phyloP scores from a whole-genome alignment of 2,888 invertebrate genomes.

The Chelonus formosanus region DNA sequence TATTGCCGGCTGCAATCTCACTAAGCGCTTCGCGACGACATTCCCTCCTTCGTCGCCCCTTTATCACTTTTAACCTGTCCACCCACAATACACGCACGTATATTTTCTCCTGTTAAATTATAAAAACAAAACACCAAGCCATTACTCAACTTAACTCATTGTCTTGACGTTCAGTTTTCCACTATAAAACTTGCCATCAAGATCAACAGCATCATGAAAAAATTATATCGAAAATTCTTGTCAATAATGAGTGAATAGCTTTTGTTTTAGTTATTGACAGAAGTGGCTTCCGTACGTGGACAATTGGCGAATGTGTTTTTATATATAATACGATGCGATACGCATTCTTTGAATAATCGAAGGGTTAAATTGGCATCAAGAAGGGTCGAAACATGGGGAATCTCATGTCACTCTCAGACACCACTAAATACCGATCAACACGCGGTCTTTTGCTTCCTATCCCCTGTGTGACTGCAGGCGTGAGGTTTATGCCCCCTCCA shows the following conservation, averaged over 20 bases:
- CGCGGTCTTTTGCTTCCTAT: conserved; percentile 37
- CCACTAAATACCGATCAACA: conserved; percentile 63
- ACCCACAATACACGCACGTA: conserved; percentile 53
- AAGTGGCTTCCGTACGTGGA: no score
- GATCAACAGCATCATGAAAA: no score
- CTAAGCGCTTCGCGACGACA: conserved; percentile 63
- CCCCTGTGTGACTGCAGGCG: conserved; percentile 26
- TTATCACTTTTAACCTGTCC: conserved; percentile 55
- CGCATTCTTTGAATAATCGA: conserved; percentile 13
- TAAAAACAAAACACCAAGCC: conserved; percentile 17
- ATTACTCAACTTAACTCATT: neutral
- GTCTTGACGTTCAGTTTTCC: no score
- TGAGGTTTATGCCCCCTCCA: conserved; percentile 42
- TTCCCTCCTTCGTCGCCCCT: conserved; percentile 21
- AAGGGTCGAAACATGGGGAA: conserved; percentile 35
- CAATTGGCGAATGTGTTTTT: neutral
- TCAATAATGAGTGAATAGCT: no score
- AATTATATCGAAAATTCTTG: no score
- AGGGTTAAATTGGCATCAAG: conserved; percentile 13
- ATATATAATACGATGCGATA: neutral
- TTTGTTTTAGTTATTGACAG: no score
- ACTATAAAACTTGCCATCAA: no score
- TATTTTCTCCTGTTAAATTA: conserved; percentile 30
- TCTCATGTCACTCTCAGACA: conserved; percentile 52
- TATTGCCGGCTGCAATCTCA: conserved; percentile 65